Conservation (phyloP, 2,888 invertebrate species). For the Chrysodeixis includens region DNA sequence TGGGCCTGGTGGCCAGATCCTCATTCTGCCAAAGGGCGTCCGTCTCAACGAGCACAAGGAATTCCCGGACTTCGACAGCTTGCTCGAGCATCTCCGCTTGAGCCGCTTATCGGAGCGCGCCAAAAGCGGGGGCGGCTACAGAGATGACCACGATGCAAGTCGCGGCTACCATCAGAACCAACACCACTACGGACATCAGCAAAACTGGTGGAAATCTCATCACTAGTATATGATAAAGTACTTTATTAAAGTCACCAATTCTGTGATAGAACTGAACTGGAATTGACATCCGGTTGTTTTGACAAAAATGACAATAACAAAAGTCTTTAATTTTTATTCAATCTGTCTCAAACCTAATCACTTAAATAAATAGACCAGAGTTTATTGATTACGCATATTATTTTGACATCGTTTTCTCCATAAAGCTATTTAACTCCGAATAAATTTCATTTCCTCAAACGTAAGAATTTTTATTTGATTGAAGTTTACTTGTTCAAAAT, state of each 20-base stretch:
- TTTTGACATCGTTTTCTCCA: not conserved
- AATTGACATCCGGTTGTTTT: not conserved
- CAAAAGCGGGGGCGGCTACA: constrained; percentile 25
- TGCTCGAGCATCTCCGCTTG: constrained; percentile 76
- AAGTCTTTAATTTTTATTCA: not conserved
- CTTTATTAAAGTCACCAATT: not conserved
- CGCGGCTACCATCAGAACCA: constrained; percentile 7
- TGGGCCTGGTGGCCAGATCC: constrained; percentile 78
- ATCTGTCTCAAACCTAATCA: not conserved
- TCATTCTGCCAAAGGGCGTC: constrained; percentile 76
- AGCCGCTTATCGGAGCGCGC: constrained; percentile 65
- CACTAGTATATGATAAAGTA: not conserved
- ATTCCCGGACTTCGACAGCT: constrained; percentile 73
- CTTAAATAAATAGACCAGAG: not conserved
- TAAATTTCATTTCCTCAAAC: too few relatives aligned
- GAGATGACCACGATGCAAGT: constrained; percentile 27
- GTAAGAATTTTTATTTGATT: too few relatives aligned
- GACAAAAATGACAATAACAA: not conserved
- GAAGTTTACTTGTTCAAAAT: too few relatives aligned
- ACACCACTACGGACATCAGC: not conserved
- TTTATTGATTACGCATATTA: not conserved
- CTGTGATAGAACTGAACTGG: not conserved
- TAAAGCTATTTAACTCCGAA: too few relatives aligned
- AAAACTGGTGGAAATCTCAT: not conserved
- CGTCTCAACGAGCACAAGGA: constrained; percentile 69